Evolutionary conservation across 2,888 invertebrate species (phyloP).

Genomic region (Unio delphinus): DNA sequence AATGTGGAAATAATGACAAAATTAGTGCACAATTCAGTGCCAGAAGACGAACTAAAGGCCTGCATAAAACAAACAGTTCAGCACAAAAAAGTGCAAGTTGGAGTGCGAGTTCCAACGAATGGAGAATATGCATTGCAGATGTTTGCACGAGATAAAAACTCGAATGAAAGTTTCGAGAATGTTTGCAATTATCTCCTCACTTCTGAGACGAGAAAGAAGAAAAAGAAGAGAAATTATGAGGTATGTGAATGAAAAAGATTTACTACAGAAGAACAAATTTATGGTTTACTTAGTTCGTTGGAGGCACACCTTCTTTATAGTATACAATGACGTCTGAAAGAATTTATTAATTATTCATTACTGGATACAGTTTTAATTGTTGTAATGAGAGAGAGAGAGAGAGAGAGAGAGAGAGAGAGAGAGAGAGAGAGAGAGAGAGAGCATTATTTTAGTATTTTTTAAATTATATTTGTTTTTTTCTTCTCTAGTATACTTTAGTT

Average conservation of each 20-base stretch:
- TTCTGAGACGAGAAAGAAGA: conserved; percentile 23
- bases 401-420: neutral
- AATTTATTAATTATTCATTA: neutral
- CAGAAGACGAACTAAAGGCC: conserved; percentile 6
- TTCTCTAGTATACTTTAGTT: too few relatives aligned
- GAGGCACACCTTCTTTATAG: neutral
- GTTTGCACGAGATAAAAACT: conserved; percentile 22
- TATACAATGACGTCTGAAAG: neutral
- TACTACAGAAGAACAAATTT: neutral
- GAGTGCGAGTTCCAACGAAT: conserved; percentile 24
- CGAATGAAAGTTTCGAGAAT: conserved; percentile 18
- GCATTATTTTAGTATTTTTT: too few relatives aligned
- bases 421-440: too few relatives aligned
- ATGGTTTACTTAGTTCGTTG: neutral
- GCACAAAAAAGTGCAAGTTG: conserved; percentile 12
- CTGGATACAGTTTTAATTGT: neutral
- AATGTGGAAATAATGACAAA: conserved; percentile 13
- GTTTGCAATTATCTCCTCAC: conserved; percentile 34
- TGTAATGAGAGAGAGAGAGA: neutral
- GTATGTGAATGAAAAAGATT: conserved; percentile 9
- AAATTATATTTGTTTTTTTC: too few relatives aligned
- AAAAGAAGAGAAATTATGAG: conserved; percentile 18
- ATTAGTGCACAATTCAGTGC: conserved; percentile 11
- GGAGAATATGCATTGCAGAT: conserved; percentile 35
- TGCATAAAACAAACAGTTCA: conserved; percentile 11